Evolutionary conservation across 2,888 invertebrate species (phyloP), one percentile per base, ranked within the genome.

Genomic region (Alviniconcha strummeri): DNA sequence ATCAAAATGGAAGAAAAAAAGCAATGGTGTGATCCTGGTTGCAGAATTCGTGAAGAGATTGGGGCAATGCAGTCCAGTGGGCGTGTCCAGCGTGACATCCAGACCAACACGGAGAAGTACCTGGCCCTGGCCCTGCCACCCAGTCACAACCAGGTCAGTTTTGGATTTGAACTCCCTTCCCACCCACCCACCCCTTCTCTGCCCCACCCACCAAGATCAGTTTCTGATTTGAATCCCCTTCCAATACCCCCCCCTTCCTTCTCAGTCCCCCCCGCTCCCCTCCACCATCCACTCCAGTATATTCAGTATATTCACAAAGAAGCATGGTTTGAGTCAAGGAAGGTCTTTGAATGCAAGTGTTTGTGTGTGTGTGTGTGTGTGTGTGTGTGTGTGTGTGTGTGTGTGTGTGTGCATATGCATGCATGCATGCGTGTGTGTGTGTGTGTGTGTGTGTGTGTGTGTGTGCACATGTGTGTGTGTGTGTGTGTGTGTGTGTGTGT

Each of bases 41-140:
- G 15, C 84, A 93, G 92, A 80, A 88, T 93, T n/a, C 89, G 89
- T 60, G 86, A 89, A 72, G 93, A 93, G 80, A 88, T 92, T 17
- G 85, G 86, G 71, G 88, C 88, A 11, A 71, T 90, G 52, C 87
- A 90, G 75, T 79, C 88, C 55, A 88, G 87, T 55, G 89, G 87
- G 71, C 86, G 86, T 52, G 85, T 87, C 71, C 86, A 90, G 19
- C 88, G 87, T 81, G 93, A 93, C 71, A 91, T 91, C 19, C 88
- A 89, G 76, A 84, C 84, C 19, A 93, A 93, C 88, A 93, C 92
- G 67, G 90, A 91, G 55, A 93, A 91, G 83, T 93, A 90, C 84
- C 86, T 93, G 57, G 89, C 92, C 5, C 85, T 93, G 54, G 90
- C 91, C 67, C 88, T 91, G 15, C 92, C 93, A 6, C 88, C 91